Base-by-base conservation (phyloP, 2,888 invertebrate species). In the Drosophila formosana region DNA sequence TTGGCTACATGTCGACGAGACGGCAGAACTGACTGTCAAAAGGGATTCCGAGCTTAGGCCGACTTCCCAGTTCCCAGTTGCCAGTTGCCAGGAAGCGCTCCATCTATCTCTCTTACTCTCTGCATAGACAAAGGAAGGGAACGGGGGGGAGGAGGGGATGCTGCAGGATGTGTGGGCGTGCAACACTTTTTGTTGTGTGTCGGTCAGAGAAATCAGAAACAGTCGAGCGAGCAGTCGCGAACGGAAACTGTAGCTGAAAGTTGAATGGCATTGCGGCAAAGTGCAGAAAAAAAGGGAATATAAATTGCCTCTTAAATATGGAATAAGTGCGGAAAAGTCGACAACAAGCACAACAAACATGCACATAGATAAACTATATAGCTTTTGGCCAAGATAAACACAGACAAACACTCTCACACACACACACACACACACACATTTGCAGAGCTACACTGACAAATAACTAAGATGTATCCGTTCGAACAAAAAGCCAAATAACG, bases 281-380 rank as follows among this genome's bases (percentile, higher is more conserved):
- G 69, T 73, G 66, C 62, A 69, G 52, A 62, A 66, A 79, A 66
- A 83, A 91, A 91, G 88, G 88, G 91, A 91, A 91, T 91, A 91
- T 91, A 91, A 92, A 91, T 92, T 91, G 91, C 89, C 90, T 90
- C 88, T 92, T 92, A 91, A 91, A 89, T 90, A 88, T 85, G 89
- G 82, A 90, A 90, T 88, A 88, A 90, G 90, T 88, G 89, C 82
- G 82, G 82, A 82, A 90, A 86, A 86, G 77, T 80, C 80, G 75
- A 81, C 79, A 72, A 72, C 75, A 76, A 53, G 65, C 75, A 46
- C 72, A 66, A 61, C 75, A 85, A 88, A 86, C 87, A 87, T 86
- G 84, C 83, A 88, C 87, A 88, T 84, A 84, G 89, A 84, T 89
- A 89, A 89, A 89, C 84, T 89, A 81, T 84, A 74, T 84, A 13